phyloP scores from a whole-genome alignment of 2,113 vertebrate species.

The Thalassarche chlororhynchos region DNA sequence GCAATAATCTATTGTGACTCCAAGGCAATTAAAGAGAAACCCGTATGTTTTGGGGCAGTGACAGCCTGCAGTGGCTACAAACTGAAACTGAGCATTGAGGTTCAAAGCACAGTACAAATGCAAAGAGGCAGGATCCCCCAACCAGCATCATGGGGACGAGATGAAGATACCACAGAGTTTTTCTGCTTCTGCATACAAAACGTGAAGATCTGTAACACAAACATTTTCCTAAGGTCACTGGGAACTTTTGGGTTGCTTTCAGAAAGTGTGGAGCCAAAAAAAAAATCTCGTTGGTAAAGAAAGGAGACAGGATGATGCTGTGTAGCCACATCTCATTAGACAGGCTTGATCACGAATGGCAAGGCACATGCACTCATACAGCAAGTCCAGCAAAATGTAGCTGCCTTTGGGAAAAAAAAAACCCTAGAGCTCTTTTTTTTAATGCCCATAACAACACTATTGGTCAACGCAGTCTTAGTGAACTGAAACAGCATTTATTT shows the following conservation, averaged over 20 bases:
- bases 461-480: not conserved
- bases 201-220: not conserved
- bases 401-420: not conserved
- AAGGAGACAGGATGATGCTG: not conserved
- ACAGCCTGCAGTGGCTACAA: not conserved
- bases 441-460: not conserved
- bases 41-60: not conserved
- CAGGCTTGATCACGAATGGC: not conserved
- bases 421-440: not conserved
- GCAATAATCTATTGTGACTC: not conserved
- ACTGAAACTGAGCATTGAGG: not conserved
- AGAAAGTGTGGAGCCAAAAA: not conserved
- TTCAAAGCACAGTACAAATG: not conserved
- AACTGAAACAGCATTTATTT: not conserved
- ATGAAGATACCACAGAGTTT: not conserved
- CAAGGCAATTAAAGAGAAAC: not conserved
- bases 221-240: not conserved
- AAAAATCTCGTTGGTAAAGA: not conserved
- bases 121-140: not conserved
- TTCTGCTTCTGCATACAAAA: not conserved
- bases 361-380: not conserved
- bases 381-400: not conserved
- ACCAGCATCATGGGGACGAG: rapidly evolving
- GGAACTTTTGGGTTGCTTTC: not conserved
- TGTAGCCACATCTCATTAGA: not conserved